Base-by-base conservation (phyloP, 2,888 invertebrate species). In the Pimpla rufipes region DNA sequence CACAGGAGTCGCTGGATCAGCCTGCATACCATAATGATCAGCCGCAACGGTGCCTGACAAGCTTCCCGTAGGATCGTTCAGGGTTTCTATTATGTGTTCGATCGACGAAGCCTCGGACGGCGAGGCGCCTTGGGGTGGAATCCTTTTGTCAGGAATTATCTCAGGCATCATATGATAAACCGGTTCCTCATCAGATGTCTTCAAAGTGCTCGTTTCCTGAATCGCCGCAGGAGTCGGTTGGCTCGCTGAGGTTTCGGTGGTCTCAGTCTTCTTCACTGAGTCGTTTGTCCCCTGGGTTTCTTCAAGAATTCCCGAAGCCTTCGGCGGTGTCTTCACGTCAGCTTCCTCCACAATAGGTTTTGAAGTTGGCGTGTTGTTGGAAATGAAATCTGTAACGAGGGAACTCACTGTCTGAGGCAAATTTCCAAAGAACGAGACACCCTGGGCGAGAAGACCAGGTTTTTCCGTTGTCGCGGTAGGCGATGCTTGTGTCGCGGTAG, bases 71-170 rank as follows among this genome's bases (percentile, higher is more conserved):
- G 87, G 84, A 45, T 85, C 80, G 64, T 82, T 85, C 47, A 86
- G 73, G 7, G 90, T 71, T 52, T 82, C 82, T 47, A 87, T 81
- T 55, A 87, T 82, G 57, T 88, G 68, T 71, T 87, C 83, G 37
- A 87, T 80, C 64, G 85, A 79, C 11, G 81, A 80, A 40, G 70
- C 74, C 45, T 85, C 87, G 1, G 87, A 77, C 0, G 70, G 59
- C 13, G 82, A 77, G n/a, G 82, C 16, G 29, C 68, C 74, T 13
- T 85, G 78, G 68, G 52, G 18, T 42, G 55, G 73, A 16, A 55
- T 62, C 16, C 79, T 81, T 23, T 80, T 79, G 29, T 82, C 73
- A 7, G 87, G 86, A 35, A 81, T 79, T 13, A 86, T 81, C 47
- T 86, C 84, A n/a, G 86, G 86, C 23, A 85, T 40, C 13, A 73